These are phyloP conservation scores for Sturmia bella DNA, from an alignment of 2,888 invertebrate genomes.

Conservation along the genomic window DNA sequence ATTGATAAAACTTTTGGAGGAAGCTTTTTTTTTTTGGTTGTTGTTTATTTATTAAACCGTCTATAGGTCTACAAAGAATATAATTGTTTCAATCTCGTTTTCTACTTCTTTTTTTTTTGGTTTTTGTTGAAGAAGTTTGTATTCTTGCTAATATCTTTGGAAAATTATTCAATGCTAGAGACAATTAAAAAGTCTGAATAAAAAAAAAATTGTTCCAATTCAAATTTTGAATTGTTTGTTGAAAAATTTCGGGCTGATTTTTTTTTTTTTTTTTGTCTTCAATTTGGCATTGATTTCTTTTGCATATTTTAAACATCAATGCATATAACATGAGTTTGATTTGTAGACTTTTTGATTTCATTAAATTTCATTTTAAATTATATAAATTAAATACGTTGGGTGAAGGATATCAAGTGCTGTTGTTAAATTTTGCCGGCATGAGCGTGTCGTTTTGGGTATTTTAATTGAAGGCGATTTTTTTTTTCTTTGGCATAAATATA, in stretches of 20 bases:
- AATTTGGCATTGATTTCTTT: slow-evolving; percentile 20
- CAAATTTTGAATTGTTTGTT: slow-evolving; percentile 18
- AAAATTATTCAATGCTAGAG: background rate
- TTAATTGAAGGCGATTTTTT: slow-evolving; percentile 24
- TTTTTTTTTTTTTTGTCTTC: background rate
- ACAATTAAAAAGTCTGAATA: too few species aligned
- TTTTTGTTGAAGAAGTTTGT: slow-evolving; percentile 36
- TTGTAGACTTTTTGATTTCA: slow-evolving; percentile 7
- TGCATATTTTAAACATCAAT: slow-evolving; percentile 29
- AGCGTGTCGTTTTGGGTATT: slow-evolving; percentile 6
- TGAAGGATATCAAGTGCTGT: slow-evolving; percentile 57
- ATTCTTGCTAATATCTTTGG: background rate
- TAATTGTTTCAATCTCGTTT: slow-evolving; percentile 37
- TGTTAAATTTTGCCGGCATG: background rate
- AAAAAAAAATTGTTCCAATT: slow-evolving; percentile 5
- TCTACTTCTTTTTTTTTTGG: too few species aligned
- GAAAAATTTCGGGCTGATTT: slow-evolving; percentile 7
- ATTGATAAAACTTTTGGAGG: background rate
- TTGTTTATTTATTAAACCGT: too few species aligned
- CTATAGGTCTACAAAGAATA: background rate
- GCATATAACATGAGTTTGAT: slow-evolving; percentile 31
- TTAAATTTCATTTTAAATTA: slow-evolving; percentile 30
- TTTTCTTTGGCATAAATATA: slow-evolving; percentile 3
- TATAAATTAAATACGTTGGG: slow-evolving; percentile 52
- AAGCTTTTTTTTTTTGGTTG: background rate